Evolutionary conservation across 2,888 invertebrate species (phyloP).

Genomic region (Pomacea canaliculata): DNA sequence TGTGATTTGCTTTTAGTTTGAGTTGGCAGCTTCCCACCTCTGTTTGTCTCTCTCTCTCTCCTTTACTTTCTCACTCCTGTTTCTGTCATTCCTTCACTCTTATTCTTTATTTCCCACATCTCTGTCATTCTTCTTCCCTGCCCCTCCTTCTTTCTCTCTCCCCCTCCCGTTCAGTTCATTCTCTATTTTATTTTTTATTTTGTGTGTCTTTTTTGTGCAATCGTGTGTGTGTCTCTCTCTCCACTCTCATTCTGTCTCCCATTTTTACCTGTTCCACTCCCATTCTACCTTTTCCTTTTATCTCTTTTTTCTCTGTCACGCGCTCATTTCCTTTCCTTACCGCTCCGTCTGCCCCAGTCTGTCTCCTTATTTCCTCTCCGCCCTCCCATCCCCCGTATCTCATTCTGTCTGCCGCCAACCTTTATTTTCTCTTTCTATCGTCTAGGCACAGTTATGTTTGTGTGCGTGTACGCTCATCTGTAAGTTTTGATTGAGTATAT

Average conservation of each 20-base stretch:
- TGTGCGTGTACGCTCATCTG: too few relatives aligned
- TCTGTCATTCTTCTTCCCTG: neutral
- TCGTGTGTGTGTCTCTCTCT: neutral
- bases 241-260: neutral
- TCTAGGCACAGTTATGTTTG: neutral
- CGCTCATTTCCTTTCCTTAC: neutral
- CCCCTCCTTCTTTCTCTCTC: neutral
- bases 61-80: neutral
- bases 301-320: neutral
- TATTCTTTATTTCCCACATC: neutral
- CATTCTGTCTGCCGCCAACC: slow-evolving; percentile 10
- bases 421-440: neutral
- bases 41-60: neutral
- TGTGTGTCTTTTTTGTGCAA: neutral
- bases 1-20: too few relatives aligned
- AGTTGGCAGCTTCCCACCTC: neutral
- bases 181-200: neutral
- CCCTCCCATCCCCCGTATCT: slow-evolving; percentile 6
- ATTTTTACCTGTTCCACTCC: neutral
- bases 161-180: neutral
- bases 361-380: slow-evolving; percentile 6
- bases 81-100: neutral
- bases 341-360: slow-evolving; percentile 10
- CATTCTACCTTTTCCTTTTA: neutral
- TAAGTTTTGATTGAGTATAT: too few relatives aligned